Percentiles rank a stretch among this genome's conserved stretches.
phyloP scores from a whole-genome alignment of 1,140 invertebrate species.

The Eubasilissa regina region DNA sequence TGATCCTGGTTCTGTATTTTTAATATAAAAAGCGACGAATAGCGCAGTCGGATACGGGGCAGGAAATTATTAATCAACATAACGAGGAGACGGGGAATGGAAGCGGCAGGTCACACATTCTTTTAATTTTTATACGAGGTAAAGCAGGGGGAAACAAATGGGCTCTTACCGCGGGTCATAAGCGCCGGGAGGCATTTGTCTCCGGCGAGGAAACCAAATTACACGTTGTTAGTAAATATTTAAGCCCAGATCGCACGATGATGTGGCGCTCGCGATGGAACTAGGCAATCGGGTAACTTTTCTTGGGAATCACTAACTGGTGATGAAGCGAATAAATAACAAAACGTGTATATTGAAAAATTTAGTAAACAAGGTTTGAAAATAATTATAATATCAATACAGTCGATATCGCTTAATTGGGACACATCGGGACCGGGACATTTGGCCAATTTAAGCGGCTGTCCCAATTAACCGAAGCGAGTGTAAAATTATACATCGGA shows the following conservation, averaged over 20 bases:
- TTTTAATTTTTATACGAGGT: conserved; percentile 8
- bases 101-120: background rate
- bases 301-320: background rate
- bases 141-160: background rate
- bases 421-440: no score
- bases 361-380: no score
- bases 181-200: background rate
- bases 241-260: background rate
- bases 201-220: background rate
- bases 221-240: background rate
- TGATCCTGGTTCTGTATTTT: background rate
- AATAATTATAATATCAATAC: no score
- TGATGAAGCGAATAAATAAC: background rate
- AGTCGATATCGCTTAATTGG: no score
- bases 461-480: no score
- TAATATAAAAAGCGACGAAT: no score
- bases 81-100: background rate
- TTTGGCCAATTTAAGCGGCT: no score
- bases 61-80: conserved; percentile 34
- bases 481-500: no score
- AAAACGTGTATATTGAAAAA: background rate
- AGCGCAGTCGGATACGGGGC: conserved; percentile 12
- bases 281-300: no score
- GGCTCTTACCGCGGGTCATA: background rate
- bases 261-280: no score